Percentiles rank a stretch among this genome's conserved stretches.
phyloP scores from a whole-genome alignment of 1,140 invertebrate genomes.

The Dendroctonus ponderosae region DNA sequence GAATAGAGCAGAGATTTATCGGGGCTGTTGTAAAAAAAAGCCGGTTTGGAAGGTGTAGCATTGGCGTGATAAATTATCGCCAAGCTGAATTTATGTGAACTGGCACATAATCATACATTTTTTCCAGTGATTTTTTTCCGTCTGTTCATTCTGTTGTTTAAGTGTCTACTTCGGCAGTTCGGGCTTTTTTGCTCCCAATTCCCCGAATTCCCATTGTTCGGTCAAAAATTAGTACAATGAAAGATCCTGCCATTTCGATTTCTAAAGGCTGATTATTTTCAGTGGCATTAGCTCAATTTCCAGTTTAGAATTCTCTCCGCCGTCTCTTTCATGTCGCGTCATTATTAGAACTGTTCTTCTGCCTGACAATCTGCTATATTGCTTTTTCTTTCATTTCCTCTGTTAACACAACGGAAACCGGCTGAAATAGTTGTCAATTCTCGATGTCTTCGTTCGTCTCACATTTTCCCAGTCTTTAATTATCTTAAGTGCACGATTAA shows the following conservation, averaged over 20 bases:
- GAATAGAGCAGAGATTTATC: conserved; percentile 24
- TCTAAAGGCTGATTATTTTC: conserved; percentile 2
- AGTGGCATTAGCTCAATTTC: conserved; percentile 10
- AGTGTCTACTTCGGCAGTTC: too few species aligned
- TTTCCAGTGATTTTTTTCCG: too few species aligned
- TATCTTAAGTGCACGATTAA: conserved; percentile 28
- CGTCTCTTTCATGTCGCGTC: conserved; percentile 10
- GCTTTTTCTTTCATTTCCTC: conserved; percentile 27
- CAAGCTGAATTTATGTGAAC: too few species aligned
- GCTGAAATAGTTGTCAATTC: conserved; percentile 27
- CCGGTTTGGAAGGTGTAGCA: too few species aligned
- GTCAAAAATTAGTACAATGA: conserved; percentile 6
- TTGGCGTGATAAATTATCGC: too few species aligned
- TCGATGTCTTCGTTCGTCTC: conserved; percentile 15
- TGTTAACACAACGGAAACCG: conserved; percentile 26
- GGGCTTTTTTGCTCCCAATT: too few species aligned
- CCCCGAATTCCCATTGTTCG: not conserved
- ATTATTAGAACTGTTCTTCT: conserved; percentile 18
- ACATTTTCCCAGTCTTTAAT: conserved; percentile 18
- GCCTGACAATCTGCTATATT: conserved; percentile 13
- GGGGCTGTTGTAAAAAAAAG: not conserved
- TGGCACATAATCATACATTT: too few species aligned
- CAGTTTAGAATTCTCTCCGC: conserved; percentile 6
- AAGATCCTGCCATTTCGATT: conserved; percentile 5
- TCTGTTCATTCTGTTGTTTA: too few species aligned